Evolutionary conservation across 2,113 vertebrate genomes (phyloP), one percentile per base, ranked within the genome.

Genomic region (Eretmochelys imbricata): DNA sequence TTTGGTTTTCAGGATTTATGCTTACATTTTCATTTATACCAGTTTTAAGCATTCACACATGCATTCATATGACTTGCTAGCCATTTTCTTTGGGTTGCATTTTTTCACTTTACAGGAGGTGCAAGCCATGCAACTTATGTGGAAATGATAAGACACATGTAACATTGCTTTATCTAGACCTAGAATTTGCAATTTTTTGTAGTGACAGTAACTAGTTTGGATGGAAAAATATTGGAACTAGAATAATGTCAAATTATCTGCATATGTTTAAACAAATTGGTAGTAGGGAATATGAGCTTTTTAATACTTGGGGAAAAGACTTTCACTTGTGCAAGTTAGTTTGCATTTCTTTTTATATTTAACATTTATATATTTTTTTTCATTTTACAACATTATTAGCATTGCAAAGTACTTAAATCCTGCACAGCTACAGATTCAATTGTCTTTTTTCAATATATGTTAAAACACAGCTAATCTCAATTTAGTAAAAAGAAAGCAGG

Each of bases 21-120:
- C 6, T 54, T 4, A 0, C n/a, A 7, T 51, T 92, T 48, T 59
- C 0, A 0, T 83, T 49, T 54, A 13, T 48, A n/a, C 57, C 76
- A 75, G 31, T 94, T 81, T 50, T 80, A 65, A 57, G n/a, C 72
- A 24, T 48, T 3, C 11, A 46, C 31, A 83, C 27, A 24, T 55
- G 42, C 27, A 10, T 85, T 90, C 0, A 0, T 82, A 82, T 83
- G 1, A 31, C 49, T 53, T 80, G 14, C 72, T 57, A 78, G 75
- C 62, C 88, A 5, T 10, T 50, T 42, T 75, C 25, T 81, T 24
- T 69, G 50, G 35, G n/a, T 75, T 79, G 1, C 87, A 85, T 25
- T 51, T 6, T 38, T 94, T 81, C 59, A 8, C 16, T 89, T 89
- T 80, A 42, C 59, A 82, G 42, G 10, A 84, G 49, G 82, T 65